Evolutionary conservation across 2,888 invertebrate species (phyloP), one percentile per base, ranked within the genome.

Genomic region (Cotesia congregata): DNA sequence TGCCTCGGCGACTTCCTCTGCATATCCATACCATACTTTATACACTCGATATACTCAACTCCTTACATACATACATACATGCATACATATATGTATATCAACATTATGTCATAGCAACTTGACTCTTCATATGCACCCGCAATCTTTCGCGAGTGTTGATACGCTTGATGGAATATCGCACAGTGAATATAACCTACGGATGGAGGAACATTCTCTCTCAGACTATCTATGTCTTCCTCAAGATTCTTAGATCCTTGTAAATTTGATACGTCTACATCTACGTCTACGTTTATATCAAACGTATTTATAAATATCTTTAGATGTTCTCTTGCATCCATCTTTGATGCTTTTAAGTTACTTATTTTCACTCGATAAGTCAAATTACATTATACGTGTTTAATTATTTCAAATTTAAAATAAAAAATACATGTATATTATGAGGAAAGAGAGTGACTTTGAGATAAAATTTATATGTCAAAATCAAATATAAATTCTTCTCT

Each of bases 111-210:
- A 70, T 65, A 79, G 70, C 78, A 60, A 70, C 67, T 71, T 67
- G 68, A 12, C 76, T 59, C 64, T 38, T 74, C 61, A 72, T 75
- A 69, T 72, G 65, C 75, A 61, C 74, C 67, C 72, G 40, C 75
- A 69, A 74, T 72, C 75, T 79, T 77, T 72, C 76, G 76, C 76
- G 77, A 78, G 82, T 81, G 82, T 83, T 82, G 79, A 80, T 83
- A 86, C 84, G 87, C 86, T 85, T 83, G 82, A 79, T 81, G 81
- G 82, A 84, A 85, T 85, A 85, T 86, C 83, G 79, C 81, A 83
- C 81, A 83, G 80, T 80, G 81, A 81, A 81, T 81, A 80, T 80
- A 79, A 77, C 78, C 75, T 74, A 69, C 60, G 64, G 68, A 38
- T 74, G 40, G 61, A 67, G 40, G 20, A 62, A 77, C 72, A 75